phyloP scores from a whole-genome alignment of 2,888 invertebrate genomes.

The Cremastinae sp. region DNA sequence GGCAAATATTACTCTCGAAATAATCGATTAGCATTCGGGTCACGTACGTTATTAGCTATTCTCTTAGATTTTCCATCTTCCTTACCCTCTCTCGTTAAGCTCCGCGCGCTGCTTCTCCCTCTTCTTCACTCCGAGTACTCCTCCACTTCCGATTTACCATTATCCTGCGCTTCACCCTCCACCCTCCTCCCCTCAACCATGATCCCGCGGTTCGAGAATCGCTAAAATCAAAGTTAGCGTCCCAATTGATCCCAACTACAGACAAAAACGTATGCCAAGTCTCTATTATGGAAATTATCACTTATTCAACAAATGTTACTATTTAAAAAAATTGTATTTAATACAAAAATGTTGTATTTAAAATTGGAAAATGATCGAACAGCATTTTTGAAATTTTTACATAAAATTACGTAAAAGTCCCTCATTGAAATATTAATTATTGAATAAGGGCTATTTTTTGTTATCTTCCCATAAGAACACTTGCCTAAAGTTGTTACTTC shows the following conservation, averaged over 20 bases:
- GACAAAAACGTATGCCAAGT: no score
- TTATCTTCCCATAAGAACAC: no score
- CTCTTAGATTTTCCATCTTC: slow-evolving; percentile 56
- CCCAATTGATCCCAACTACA: slow-evolving; percentile 5
- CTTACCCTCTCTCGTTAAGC: slow-evolving; percentile 9
- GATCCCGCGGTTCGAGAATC: slow-evolving; percentile 57
- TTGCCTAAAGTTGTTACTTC: no score
- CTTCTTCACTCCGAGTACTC: background rate
- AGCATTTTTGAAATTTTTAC: no score
- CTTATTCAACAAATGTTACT: no score
- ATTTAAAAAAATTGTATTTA: no score
- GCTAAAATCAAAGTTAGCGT: slow-evolving; percentile 70
- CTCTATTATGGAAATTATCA: no score
- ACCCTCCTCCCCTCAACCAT: background rate
- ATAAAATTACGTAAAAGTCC: no score
- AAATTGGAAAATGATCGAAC: no score
- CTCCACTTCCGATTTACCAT: slow-evolving; percentile 14
- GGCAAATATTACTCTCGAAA: slow-evolving; percentile 66
- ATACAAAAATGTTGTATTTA: no score
- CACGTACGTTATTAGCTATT: slow-evolving; percentile 78
- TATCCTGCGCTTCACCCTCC: slow-evolving; percentile 6
- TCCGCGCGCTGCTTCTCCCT: slow-evolving; percentile 30
- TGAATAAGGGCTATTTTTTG: no score
- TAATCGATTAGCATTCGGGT: slow-evolving; percentile 74
- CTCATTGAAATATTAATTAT: no score